These are phyloP conservation scores for Ammospiza nelsoni DNA, from an alignment of 2,113 vertebrate species.

Conservation along the genomic window DNA sequence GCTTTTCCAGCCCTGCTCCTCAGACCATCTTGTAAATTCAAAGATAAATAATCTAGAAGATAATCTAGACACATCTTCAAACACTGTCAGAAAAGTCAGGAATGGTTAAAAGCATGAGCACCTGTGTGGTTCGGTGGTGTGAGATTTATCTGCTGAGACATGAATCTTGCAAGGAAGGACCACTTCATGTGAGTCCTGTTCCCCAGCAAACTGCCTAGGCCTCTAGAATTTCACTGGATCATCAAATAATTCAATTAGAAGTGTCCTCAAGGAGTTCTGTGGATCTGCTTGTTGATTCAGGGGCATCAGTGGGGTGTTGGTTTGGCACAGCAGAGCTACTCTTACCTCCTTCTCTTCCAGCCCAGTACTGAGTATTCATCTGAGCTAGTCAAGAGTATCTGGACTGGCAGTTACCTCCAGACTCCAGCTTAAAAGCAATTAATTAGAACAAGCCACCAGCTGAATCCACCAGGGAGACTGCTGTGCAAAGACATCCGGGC, in stretches of 20 bases:
- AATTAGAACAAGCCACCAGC: not conserved
- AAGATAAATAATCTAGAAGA: not conserved
- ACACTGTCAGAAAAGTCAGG: not conserved
- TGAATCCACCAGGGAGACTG: not conserved
- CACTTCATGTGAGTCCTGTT: not conserved
- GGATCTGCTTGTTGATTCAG: not conserved
- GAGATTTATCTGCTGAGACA: not conserved
- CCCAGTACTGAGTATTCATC: conserved; percentile 19
- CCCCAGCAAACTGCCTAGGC: not conserved
- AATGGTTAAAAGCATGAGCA: not conserved
- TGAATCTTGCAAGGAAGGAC: not conserved
- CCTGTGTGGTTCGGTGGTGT: not conserved
- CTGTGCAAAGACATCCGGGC: not conserved
- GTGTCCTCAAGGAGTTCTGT: not conserved
- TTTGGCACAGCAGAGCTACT: conserved; percentile 1
- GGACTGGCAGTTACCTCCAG: not conserved
- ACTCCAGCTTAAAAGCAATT: conserved; percentile 2
- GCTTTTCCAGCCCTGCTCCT: not conserved
- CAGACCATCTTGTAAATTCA: not conserved
- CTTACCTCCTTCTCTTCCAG: not conserved
- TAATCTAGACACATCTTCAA: not conserved
- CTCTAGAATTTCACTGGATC: not conserved
- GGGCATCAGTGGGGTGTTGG: not conserved
- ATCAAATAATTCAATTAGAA: not conserved
- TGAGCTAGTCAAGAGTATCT: conserved; percentile 41